phyloP scores from a whole-genome alignment of 2,113 vertebrate species.

The Neodon shergylaensis region DNA sequence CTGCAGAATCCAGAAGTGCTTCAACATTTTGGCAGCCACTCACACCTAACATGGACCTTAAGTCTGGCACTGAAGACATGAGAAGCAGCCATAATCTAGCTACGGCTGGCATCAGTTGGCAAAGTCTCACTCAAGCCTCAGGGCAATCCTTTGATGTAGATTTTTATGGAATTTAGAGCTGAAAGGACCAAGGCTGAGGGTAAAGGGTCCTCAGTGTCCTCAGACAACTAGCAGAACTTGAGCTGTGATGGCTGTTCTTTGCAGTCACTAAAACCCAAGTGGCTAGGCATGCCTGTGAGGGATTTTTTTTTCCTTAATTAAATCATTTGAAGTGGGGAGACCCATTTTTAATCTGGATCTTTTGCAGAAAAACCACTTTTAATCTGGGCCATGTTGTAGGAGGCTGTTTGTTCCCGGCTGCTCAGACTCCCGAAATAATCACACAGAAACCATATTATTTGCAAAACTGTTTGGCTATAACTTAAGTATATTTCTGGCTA shows the following conservation, averaged over 20 bases:
- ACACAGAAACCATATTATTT: no score
- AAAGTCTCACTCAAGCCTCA: neutral
- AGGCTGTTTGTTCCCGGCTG: no score
- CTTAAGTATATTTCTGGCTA: no score
- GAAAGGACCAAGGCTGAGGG: constrained; percentile 20
- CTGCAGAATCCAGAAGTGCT: neutral
- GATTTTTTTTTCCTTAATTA: neutral
- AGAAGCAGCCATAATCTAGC: neutral
- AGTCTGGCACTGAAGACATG: neutral
- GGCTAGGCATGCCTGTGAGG: neutral
- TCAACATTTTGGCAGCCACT: neutral
- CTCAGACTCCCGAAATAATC: no score
- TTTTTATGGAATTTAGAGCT: neutral
- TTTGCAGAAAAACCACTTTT: neutral
- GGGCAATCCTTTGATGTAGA: neutral
- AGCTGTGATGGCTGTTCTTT: neutral
- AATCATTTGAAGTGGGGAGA: neutral
- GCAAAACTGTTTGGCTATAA: no score
- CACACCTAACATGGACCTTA: neutral
- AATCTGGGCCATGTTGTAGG: neutral
- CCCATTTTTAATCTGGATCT: neutral
- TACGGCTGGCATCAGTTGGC: neutral
- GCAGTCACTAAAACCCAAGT: neutral
- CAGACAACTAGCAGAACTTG: neutral
- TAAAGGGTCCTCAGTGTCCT: neutral